Base-by-base conservation (phyloP, 2,888 invertebrate genomes). In the Synanthedon tipuliformis region DNA sequence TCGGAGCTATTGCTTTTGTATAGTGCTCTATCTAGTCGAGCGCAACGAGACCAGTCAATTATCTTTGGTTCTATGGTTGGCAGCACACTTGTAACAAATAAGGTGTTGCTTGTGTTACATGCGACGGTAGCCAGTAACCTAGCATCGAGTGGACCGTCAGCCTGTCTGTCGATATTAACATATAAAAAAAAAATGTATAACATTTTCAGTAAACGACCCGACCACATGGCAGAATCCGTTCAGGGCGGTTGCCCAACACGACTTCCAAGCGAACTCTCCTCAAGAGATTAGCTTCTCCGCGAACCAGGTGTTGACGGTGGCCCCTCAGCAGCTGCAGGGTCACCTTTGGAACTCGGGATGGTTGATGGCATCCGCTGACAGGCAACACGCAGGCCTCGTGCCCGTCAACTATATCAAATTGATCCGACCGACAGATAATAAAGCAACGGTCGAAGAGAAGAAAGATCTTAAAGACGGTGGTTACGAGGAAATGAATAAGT, bases 271-370 rank as follows among this genome's bases (percentile, higher is more conserved):
- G 0, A 88, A 90, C 1, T 89, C 89, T 12, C 89, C 90, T 0
- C 91, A 93, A 57, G 98, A 98, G 78, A 74, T 98, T 40, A 91
- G 91, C 58, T 89, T 98, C 68, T 85, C 88, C 59, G 88, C 90
- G 53, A 95, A 95, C 58, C 95, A 97, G 67, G 89, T 90, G 41
- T 78, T 98, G 5, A 88, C 91, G 54, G 81, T 98, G 10, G 98
- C 98, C 0, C 97, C 98, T 0, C 89, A 92, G 69, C 92, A 93
- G 59, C 85, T 95, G 23, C 98, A 98, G 78, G 91, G 92, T 63
- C 66, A 88, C 11, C 75, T 92, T 3, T 89, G 90, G 69, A 91
- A 90, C 71, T 88, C 91, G 0, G 93, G 93, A 3, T 93, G 93
- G 93, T 88, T 91, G 0, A 86, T 91, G 73, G 93, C 90, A 0